phyloP scores from a whole-genome alignment of 1,140 invertebrate species.

The Wasmannia auropunctata region DNA sequence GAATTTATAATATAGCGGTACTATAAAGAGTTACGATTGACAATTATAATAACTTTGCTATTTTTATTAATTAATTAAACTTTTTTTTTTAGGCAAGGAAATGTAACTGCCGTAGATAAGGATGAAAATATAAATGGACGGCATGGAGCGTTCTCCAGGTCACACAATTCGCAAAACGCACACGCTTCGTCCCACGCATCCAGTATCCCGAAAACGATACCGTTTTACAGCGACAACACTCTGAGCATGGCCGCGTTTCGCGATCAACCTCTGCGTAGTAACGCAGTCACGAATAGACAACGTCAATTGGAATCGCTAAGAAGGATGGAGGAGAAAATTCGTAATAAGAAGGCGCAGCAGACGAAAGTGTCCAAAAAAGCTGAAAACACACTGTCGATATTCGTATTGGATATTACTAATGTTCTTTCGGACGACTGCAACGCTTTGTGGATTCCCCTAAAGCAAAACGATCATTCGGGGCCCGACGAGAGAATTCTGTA shows the following conservation, averaged over 20 bases:
- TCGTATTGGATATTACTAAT: conserved; percentile 94
- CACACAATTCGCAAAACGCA: conserved; percentile 57
- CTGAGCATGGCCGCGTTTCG: conserved; percentile 88
- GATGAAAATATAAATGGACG: conserved; percentile 91
- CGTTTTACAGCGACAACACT: conserved; percentile 85
- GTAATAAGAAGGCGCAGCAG: conserved; percentile 74
- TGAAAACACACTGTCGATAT: conserved; percentile 90
- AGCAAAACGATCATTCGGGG: conserved; percentile 87
- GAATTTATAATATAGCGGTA: neutral
- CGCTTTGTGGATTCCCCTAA: conserved; percentile 92
- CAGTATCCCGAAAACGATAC: conserved; percentile 65
- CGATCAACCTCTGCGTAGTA: conserved; percentile 83
- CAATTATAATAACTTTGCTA: neutral
- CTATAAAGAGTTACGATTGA: neutral
- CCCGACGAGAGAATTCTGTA: conserved; percentile 97
- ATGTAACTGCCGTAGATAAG: conserved; percentile 83
- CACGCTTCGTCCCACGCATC: conserved; percentile 55
- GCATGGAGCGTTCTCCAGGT: conserved; percentile 86
- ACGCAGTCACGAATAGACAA: conserved; percentile 85
- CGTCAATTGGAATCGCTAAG: conserved; percentile 87
- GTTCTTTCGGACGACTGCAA: conserved; percentile 88
- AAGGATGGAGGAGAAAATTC: conserved; percentile 87
- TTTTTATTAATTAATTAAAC: neutral
- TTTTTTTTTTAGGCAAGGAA: conserved; percentile 69
- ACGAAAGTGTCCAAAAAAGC: conserved; percentile 76